Percentiles rank a stretch among this genome's conserved stretches.
phyloP scores from a whole-genome alignment of 1,140 invertebrate species.

The Drosophila sturtevanti region DNA sequence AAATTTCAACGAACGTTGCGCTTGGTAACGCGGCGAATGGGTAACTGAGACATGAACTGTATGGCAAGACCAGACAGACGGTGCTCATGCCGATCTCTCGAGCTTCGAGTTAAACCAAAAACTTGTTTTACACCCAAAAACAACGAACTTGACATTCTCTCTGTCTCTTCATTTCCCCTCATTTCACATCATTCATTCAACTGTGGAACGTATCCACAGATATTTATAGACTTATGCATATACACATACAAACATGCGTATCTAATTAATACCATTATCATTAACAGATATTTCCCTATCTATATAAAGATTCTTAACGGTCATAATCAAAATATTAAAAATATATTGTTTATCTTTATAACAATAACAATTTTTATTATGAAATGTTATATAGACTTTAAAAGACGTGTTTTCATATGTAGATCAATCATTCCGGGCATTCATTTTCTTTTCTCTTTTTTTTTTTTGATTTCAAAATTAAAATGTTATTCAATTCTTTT shows the following conservation, averaged over 20 bases:
- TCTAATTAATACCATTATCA: background rate
- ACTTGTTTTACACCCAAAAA: constrained; percentile 59
- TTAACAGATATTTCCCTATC: background rate
- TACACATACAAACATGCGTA: no score
- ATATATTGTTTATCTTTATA: no score
- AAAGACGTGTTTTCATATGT: no score
- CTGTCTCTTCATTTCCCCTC: background rate
- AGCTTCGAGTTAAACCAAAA: constrained; percentile 48
- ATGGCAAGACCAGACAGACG: background rate
- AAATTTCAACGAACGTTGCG: constrained; percentile 42
- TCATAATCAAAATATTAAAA: background rate
- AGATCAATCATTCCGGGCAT: no score
- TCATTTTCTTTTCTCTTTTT: no score
- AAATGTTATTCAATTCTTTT: no score
- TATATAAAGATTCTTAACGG: background rate
- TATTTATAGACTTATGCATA: no score
- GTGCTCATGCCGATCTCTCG: constrained; percentile 9
- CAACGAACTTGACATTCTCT: constrained; percentile 57
- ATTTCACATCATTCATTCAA: background rate
- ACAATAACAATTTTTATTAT: no score
- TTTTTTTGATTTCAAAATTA: no score
- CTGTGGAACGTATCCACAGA: constrained; percentile 21
- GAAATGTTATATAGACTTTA: no score
- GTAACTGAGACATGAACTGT: constrained; percentile 39
- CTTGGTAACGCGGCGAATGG: constrained; percentile 41